These are phyloP conservation scores for Neocloeon triangulifer DNA, from an alignment of 1,140 invertebrate species.

Conservation along the genomic window DNA sequence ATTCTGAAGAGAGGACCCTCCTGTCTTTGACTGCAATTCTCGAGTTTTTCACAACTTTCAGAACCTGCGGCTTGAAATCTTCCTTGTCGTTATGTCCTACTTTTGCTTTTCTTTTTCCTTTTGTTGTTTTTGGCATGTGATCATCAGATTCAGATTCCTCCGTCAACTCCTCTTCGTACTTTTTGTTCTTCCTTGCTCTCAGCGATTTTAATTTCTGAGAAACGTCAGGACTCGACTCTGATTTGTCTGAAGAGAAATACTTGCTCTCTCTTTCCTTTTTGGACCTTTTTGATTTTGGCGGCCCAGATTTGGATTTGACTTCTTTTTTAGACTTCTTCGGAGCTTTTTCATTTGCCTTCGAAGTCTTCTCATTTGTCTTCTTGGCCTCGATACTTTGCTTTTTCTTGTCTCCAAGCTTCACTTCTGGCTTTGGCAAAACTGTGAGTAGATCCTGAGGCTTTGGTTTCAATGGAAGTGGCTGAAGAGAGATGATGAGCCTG, in stretches of 20 bases:
- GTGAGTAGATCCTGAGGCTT: slow-evolving; percentile 23
- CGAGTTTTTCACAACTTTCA: slow-evolving; percentile 11
- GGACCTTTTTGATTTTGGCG: slow-evolving; percentile 7
- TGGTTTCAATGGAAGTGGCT: slow-evolving; percentile 35
- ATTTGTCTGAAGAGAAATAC: slow-evolving; percentile 7
- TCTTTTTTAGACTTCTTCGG: slow-evolving; percentile 6
- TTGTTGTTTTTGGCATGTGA: slow-evolving; percentile 8
- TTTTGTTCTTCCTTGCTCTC: slow-evolving; percentile 18
- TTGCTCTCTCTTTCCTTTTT: slow-evolving; percentile 9
- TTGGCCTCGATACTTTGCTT: slow-evolving; percentile 25
- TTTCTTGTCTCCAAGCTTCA: no score
- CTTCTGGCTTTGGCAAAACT: slow-evolving; percentile 30
- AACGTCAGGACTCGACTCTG: slow-evolving; percentile 5
- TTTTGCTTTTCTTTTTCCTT: slow-evolving; percentile 5
- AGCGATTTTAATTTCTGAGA: slow-evolving; percentile 16
- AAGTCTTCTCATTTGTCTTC: slow-evolving; percentile 12
- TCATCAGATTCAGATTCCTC: slow-evolving; percentile 4
- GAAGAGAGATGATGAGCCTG: slow-evolving; percentile 43
- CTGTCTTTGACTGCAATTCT: slow-evolving; percentile 14
- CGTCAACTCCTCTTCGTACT: slow-evolving; percentile 12
- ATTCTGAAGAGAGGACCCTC: slow-evolving; percentile 32
- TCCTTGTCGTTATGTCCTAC: slow-evolving; percentile 18
- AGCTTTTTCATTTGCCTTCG: slow-evolving; percentile 13
- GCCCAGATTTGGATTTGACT: slow-evolving; percentile 7
- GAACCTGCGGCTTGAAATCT: slow-evolving; percentile 18